Evolutionary conservation across 2,113 vertebrate genomes (phyloP).

Genomic region (Campylorhamphus procurvoides): DNA sequence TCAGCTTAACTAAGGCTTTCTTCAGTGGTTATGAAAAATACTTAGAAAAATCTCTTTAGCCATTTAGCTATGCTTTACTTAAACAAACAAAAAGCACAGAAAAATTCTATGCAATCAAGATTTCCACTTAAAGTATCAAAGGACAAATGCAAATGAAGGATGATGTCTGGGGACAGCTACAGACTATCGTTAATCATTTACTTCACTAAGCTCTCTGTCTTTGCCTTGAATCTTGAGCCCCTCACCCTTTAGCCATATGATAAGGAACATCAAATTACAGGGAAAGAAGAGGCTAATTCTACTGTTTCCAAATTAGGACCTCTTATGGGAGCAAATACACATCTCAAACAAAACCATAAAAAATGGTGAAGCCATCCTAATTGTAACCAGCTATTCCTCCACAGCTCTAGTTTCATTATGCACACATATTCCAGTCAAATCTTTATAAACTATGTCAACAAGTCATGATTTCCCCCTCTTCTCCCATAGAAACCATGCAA

Average conservation of each 20-base stretch:
- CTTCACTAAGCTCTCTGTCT: not conserved
- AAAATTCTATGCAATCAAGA: not conserved
- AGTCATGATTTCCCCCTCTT: not conserved
- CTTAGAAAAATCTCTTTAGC: not conserved
- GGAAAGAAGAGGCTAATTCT: not conserved
- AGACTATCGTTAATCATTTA: not conserved
- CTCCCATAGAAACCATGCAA: slow-evolving; percentile 28
- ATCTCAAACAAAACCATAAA: not conserved
- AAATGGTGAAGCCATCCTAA: not conserved
- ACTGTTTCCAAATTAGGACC: not conserved
- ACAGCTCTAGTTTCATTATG: not conserved
- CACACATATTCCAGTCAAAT: not conserved
- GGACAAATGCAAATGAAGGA: not conserved
- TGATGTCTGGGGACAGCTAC: not conserved
- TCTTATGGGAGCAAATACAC: not conserved
- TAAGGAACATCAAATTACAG: not conserved
- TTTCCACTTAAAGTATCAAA: not conserved
- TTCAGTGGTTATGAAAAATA: not conserved
- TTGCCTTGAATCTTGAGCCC: not conserved
- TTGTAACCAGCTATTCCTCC: not conserved
- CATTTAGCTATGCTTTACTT: not conserved
- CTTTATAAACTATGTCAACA: not conserved
- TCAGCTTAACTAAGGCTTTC: not conserved
- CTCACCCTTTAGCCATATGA: not conserved
- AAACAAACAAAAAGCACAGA: not conserved